phyloP scores from a whole-genome alignment of 2,113 vertebrate genomes.

The Silurus glanis region DNA sequence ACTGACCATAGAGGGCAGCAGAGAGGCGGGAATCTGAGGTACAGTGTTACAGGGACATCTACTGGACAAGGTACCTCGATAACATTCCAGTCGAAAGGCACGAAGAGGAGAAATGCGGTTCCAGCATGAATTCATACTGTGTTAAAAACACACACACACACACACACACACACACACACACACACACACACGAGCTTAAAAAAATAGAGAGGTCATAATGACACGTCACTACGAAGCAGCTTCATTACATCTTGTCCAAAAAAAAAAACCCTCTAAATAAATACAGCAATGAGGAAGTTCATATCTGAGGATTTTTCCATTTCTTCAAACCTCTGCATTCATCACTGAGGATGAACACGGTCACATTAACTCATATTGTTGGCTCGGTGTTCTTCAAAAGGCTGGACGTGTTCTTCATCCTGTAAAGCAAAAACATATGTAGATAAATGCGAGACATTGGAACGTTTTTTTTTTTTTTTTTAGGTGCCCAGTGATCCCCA shows the following conservation, averaged over 20 bases:
- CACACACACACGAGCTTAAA: not conserved
- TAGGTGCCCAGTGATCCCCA: no score
- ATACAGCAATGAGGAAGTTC: not conserved
- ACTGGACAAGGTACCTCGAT: constrained; percentile 29
- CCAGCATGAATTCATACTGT: not conserved
- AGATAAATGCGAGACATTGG: no score
- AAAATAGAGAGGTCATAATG: not conserved
- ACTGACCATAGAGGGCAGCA: constrained; percentile 30
- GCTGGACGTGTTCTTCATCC: constrained; percentile 84
- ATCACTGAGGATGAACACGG: not conserved
- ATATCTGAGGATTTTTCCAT: not conserved
- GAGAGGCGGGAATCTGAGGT: not conserved
- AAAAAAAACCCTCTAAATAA: not conserved
- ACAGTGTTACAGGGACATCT: constrained; percentile 49
- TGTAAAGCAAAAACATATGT: constrained; percentile 56
- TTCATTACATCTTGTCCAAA: not conserved
- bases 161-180: no score
- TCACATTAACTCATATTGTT: constrained; percentile 36
- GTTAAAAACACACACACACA: not conserved
- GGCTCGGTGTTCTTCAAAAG: constrained; percentile 77
- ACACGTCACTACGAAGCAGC: not conserved
- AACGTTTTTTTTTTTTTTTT: no score
- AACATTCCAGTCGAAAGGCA: not conserved
- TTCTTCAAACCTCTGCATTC: not conserved
- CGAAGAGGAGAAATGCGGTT: not conserved